These are phyloP conservation scores for Opisthocomus hoazin DNA, from an alignment of 2,113 vertebrate species.

Conservation along the genomic window DNA sequence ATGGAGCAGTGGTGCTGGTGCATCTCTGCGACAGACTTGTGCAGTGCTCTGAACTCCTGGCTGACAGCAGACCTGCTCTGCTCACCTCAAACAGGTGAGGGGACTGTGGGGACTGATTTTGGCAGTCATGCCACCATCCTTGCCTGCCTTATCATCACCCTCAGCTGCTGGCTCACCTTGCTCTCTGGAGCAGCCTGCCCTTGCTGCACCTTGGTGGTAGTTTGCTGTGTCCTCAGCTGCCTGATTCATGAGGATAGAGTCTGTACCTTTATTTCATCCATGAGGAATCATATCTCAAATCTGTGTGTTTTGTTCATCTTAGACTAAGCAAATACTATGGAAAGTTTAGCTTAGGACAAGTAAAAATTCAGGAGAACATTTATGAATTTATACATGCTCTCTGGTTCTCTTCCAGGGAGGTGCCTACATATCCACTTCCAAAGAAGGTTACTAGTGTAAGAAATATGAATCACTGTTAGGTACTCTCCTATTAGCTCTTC, in stretches of 20 bases:
- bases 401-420: background rate
- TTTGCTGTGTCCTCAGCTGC: background rate
- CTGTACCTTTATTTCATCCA: background rate
- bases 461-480: background rate
- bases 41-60: background rate
- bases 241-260: background rate
- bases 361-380: background rate
- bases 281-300: background rate
- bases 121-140: background rate
- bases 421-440: background rate
- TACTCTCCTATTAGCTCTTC: background rate
- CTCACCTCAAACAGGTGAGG: background rate
- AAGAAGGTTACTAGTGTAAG: background rate
- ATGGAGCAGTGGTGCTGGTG: background rate
- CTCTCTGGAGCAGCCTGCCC: background rate
- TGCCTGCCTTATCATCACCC: background rate
- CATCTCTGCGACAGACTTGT: background rate
- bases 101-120: background rate
- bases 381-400: background rate
- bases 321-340: background rate
- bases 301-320: background rate
- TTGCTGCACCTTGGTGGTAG: background rate
- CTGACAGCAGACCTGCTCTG: background rate
- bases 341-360: background rate
- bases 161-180: background rate